A percentile compares a stretch with the other conserved stretches of the same genome.
phyloP scores from a whole-genome alignment of 2,888 invertebrate genomes.

The Epirrhoe alternata region DNA sequence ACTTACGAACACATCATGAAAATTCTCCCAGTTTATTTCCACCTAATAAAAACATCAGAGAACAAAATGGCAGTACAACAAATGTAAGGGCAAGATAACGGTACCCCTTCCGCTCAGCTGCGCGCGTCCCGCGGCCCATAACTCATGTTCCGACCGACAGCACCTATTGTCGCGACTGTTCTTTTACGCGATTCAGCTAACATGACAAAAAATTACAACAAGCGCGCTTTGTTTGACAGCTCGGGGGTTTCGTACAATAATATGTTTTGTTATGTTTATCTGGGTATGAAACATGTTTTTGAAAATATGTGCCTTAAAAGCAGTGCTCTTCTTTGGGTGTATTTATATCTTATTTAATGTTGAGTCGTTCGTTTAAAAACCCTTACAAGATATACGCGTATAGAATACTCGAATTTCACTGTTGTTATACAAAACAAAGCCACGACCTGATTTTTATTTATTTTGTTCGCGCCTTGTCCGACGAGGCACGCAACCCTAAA shows the following conservation, averaged over 20 bases:
- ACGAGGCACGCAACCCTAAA: constrained; percentile 10
- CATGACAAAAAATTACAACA: constrained; percentile 30
- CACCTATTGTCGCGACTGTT: constrained; percentile 63
- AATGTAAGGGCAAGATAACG: constrained; percentile 33
- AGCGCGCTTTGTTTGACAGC: constrained; percentile 21
- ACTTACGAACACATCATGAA: constrained; percentile 6
- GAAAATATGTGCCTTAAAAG: no score
- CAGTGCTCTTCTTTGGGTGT: no score
- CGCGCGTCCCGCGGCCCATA: constrained; percentile 54
- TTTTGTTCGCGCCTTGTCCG: background rate
- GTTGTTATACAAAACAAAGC: background rate
- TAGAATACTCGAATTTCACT: background rate
- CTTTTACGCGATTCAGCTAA: constrained; percentile 59
- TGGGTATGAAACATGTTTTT: no score
- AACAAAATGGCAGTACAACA: constrained; percentile 29
- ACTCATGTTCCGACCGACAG: constrained; percentile 66
- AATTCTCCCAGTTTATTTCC: constrained; percentile 17
- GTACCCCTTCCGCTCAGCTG: constrained; percentile 52
- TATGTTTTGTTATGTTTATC: background rate
- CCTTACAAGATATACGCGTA: no score
- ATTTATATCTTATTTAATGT: no score
- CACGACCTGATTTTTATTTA: background rate
- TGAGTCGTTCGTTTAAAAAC: no score
- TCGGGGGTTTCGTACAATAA: constrained; percentile 11
- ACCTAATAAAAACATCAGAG: constrained; percentile 24